phyloP scores from a whole-genome alignment of 2,797 vertebrate species.

The Spinus olivaceus region DNA sequence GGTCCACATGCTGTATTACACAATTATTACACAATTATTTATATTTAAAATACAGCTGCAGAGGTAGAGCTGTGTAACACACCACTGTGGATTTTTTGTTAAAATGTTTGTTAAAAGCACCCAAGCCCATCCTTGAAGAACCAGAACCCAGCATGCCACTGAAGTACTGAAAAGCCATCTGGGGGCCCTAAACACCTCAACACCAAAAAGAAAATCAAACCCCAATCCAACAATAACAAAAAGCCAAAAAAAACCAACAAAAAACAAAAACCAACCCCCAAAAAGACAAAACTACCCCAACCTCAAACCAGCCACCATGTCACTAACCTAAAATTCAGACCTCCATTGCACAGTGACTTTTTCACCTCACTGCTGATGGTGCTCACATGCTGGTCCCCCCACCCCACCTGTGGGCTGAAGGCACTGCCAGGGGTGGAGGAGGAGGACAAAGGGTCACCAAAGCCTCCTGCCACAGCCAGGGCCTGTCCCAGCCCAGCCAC shows the following conservation, averaged over 20 bases:
- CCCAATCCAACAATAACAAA: accelerated
- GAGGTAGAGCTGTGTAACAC: background rate
- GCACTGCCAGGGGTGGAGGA: background rate
- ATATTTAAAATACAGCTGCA: background rate
- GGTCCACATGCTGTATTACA: background rate
- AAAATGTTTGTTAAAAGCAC: background rate
- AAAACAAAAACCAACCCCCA: no score
- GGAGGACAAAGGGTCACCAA: background rate
- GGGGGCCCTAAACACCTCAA: background rate
- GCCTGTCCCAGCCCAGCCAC: background rate
- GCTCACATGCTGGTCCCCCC: background rate
- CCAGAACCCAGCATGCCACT: background rate
- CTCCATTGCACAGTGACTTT: no score
- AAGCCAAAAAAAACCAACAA: accelerated
- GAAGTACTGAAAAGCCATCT: background rate
- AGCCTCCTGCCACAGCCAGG: background rate
- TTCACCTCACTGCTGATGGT: background rate
- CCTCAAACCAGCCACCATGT: accelerated
- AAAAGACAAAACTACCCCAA: accelerated
- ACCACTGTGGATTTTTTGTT: background rate
- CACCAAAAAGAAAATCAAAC: background rate
- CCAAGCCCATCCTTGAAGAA: background rate
- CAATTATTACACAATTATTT: background rate
- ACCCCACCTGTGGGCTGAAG: background rate
- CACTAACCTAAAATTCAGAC: background rate